Base-by-base conservation (phyloP, 1,140 invertebrate species). In the Drosophila biarmipes region DNA sequence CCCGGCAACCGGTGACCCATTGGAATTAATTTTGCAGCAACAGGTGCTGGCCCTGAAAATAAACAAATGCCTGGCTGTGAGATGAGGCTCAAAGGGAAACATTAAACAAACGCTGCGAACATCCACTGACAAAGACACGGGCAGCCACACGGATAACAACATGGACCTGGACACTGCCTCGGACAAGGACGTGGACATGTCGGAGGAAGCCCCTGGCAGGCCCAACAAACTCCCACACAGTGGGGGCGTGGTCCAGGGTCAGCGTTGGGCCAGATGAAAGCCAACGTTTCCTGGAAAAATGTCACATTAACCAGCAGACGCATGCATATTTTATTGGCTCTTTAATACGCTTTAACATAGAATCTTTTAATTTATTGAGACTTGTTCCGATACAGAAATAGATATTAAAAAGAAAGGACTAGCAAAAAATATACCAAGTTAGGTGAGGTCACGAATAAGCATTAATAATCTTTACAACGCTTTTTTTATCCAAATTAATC, bases 11-110 rank as follows among this genome's bases (percentile, higher is more conserved):
- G 34, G 72, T 74, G 71, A 56, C 51, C 55, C 69, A 66, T 72
- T 69, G 73, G 78, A 86, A 86, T 89, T 82, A 82, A 87, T 87
- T 82, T 89, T 66, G 82, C 69, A 64, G 72, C 82, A 87, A 87
- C 82, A 86, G 82, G 82, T 86, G 82, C 58, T 63, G 78, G 61
- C 74, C 78, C 67, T 87, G 74, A 67, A 66, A 74, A 87, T 73
- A 81, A 81, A 64, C 57, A 80, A 77, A 67, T 72, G 53, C 34
- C 51, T 12, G n/a, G 31, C 7, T 19, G 40, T 37, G 49, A 54
- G 67, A 69, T 68, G 67, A 48, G 51, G 24, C 64, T 69, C 67
- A 69, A 69, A 69, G 67, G 63, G 51, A 69, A 69, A 54, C 63
- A 46, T 54, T 67, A 69, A 56, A 69, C 67, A 69, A 69, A 69